Evolutionary conservation across 2,888 invertebrate genomes (phyloP).

Genomic region (Tenthredo livida): DNA sequence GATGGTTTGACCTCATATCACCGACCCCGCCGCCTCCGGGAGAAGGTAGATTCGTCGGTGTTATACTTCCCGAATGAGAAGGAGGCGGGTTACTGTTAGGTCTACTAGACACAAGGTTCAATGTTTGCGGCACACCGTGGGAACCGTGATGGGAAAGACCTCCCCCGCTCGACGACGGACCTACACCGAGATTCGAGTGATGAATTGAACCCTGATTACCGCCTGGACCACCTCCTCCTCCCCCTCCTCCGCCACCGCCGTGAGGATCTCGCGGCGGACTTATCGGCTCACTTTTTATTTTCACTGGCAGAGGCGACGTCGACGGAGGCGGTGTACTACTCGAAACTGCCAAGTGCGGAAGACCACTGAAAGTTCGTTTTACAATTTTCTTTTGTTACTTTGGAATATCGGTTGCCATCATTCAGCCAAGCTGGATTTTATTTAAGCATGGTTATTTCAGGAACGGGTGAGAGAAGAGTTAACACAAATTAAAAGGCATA

Average conservation of each 20-base stretch:
- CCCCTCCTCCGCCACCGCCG: slow-evolving; percentile 73
- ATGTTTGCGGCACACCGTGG: slow-evolving; percentile 70
- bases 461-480: too few relatives aligned
- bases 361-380: slow-evolving; percentile 79
- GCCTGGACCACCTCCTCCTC: slow-evolving; percentile 71
- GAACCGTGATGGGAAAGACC: slow-evolving; percentile 72
- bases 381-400: background rate
- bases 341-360: slow-evolving; percentile 88
- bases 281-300: slow-evolving; percentile 97
- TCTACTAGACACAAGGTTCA: slow-evolving; percentile 74
- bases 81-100: slow-evolving; percentile 76
- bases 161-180: slow-evolving; percentile 73
- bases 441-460: too few relatives aligned
- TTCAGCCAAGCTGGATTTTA: too few relatives aligned
- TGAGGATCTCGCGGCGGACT: slow-evolving; percentile 94
- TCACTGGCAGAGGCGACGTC: slow-evolving; percentile 90
- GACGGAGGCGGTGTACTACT: slow-evolving; percentile 90
- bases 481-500: too few relatives aligned
- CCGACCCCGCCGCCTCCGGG: slow-evolving; percentile 79
- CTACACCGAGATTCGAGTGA: slow-evolving; percentile 75
- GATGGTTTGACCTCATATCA: slow-evolving; percentile 81
- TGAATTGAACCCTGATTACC: slow-evolving; percentile 73
- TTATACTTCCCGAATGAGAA: slow-evolving; percentile 85
- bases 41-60: slow-evolving; percentile 91
- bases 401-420: background rate